phyloP scores from a whole-genome alignment of 1,140 invertebrate genomes.

The Caenorhabditis briggsae region DNA sequence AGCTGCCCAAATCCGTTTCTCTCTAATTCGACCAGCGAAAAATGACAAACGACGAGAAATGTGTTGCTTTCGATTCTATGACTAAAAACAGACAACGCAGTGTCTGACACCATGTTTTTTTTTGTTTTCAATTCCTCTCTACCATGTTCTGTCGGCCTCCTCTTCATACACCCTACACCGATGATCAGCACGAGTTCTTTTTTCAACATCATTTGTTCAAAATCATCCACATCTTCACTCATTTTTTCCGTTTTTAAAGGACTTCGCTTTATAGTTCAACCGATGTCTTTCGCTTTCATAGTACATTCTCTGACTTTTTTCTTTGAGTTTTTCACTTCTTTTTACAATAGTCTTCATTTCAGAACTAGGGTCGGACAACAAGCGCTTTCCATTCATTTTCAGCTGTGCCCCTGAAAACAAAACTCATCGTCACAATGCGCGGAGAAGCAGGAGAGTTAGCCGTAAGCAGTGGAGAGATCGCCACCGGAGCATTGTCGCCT shows the following conservation, averaged over 20 bases:
- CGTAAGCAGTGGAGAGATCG: constrained; percentile 61
- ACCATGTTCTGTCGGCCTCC: background rate
- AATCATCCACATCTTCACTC: constrained; percentile 13
- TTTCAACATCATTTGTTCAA: background rate
- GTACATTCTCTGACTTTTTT: background rate
- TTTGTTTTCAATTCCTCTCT: constrained; percentile 26
- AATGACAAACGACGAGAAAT: background rate
- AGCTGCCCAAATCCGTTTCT: background rate
- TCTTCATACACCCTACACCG: background rate
- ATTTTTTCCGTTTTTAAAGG: background rate
- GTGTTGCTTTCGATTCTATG: constrained; percentile 19
- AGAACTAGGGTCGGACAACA: constrained; percentile 30
- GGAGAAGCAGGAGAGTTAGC: constrained; percentile 64
- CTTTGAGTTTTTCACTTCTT: constrained; percentile 3
- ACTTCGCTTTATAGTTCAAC: no score
- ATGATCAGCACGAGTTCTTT: constrained; percentile 14
- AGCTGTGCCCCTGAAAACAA: constrained; percentile 6
- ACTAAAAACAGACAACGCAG: background rate
- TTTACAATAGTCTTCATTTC: constrained; percentile 38
- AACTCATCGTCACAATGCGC: constrained; percentile 61
- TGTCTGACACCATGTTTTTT: constrained; percentile 26
- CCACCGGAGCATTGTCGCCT: constrained; percentile 39
- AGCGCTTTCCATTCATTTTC: background rate
- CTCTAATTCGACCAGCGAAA: background rate
- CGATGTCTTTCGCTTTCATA: no score